Base-by-base conservation (phyloP, 37 sponge, comb jelly and placozoan species). In the Halichondria panicea region DNA sequence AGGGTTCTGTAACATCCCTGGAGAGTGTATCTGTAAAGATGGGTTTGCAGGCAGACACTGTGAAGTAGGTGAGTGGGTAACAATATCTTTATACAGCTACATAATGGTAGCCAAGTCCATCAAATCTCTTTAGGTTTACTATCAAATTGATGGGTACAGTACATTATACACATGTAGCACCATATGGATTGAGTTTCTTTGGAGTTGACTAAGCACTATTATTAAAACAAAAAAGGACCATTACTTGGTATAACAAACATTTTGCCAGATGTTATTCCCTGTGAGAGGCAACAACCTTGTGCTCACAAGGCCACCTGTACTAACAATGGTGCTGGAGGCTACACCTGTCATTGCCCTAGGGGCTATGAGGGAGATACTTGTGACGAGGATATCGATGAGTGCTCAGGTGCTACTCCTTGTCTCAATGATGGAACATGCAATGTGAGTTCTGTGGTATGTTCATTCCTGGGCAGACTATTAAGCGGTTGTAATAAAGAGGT, bases 301-400 rank as follows among this genome's bases (percentile, higher is more conserved):
- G 48, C 41, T 3, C 24, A 62, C 27, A 52, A 52, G 6, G 76
- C 33, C 63, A 76, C 9, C 19, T 76, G 76, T 62, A 74, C 28
- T 25, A 21, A 36, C 8, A 61, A 74, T 40, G 56, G 27, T 3
- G 4, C 42, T 34, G 48, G 56, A 55, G 56, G 56, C 9, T 55
- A 55, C 56, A 55, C 56, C 4, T 55, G 56, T 7, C 22, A 3
- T 7, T 55, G 56, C 56, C 56, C 56, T 27, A n/a, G 3, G 25
- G 55, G 21, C 54, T 66, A 65, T 63, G 45, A 32, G 4, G 56
- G 56, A 27, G 38, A 28, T 4, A 59, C 37, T 28, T 75, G 75
- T 37, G 28, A 22, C 4, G 41, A 12, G n/a, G 62, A 75, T 3
- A 55, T 3, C 25, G 2, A 55, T 2, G 56, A 55, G 3, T n/a